Base-by-base conservation (phyloP, 2,888 invertebrate species). In the Eupithecia subfuscata region DNA sequence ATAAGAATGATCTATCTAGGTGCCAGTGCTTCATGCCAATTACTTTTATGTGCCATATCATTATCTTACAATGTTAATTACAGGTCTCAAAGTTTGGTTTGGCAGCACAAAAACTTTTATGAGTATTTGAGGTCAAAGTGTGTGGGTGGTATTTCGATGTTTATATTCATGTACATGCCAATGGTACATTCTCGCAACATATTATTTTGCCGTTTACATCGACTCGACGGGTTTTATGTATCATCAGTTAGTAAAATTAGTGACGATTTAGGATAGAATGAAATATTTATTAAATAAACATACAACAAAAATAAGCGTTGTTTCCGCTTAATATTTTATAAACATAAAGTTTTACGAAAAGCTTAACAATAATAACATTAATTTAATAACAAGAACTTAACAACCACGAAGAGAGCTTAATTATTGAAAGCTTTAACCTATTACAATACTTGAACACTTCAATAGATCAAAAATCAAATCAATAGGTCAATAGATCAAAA, bases 31-130 rank as follows among this genome's bases (percentile, higher is more conserved):
- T 68, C 77, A 48, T 73, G 73, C 73, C 76, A 74, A 81, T 81
- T 78, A 81, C 18, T 77, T 71, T 30, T 67, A 69, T 75, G 74
- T 71, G 70, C 74, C 73, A 70, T 74, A 78, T 75, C 52, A 81
- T 81, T 78, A 77, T 75, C 34, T 70, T 73, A 68, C 52, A 75
- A 70, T 69, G 75, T 70, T 75, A 77, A 77, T 77, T 73, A 71
- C 73, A 45, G 68, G 63, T 56, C 40, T 56, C 16, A 64, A 18
- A 71, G 70, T 56, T 69, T 63, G 72, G 43, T 70, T 67, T 60
- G 69, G 68, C 67, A 69, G 70, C 30, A 67, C 77, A 75, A 77
- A 77, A 77, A 77, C 72, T 67, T 43, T 34, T 48, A 18, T 63
- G 34, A 71, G 71, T 71, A 11, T 72, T 71, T 73, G 68, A 52